Evolutionary conservation across 64 coral and sea anemone species (phyloP).

Genomic region (Astreopora myriophthalma): DNA sequence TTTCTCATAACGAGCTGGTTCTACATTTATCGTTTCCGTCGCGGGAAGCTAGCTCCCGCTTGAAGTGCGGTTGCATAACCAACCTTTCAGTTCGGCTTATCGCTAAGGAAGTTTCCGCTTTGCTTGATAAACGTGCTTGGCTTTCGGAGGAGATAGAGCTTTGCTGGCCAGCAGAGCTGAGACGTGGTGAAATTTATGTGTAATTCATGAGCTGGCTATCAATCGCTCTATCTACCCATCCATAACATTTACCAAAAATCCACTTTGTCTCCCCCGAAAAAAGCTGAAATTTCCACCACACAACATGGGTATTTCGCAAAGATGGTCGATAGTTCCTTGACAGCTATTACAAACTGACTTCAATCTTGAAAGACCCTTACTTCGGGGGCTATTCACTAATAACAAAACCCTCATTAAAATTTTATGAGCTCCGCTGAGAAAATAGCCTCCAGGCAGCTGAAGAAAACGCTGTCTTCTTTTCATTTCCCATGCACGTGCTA

Average conservation of each 20-base stretch:
- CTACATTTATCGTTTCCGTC: not conserved
- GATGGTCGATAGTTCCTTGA: not conserved
- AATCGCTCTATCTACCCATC: not conserved
- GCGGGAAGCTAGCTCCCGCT: not conserved
- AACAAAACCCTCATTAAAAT: slow-evolving; percentile 49
- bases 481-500: not conserved
- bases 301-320: not conserved
- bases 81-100: not conserved
- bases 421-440: slow-evolving; percentile 42
- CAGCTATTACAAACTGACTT: not conserved
- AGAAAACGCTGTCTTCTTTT: not conserved
- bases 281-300: not conserved
- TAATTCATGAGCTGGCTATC: slow-evolving; percentile 22
- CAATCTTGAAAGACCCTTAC: not conserved
- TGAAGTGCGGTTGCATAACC: not conserved
- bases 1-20: not conserved
- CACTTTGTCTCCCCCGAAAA: not conserved
- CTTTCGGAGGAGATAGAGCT: not conserved
- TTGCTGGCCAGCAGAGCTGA: not conserved
- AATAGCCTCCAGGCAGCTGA: not conserved
- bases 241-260: not conserved
- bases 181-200: not conserved
- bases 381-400: not conserved
- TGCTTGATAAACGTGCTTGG: not conserved
- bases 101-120: not conserved